These are phyloP conservation scores for Urechis unicinctus DNA, from an alignment of 2,888 invertebrate genomes.

Conservation along the genomic window DNA sequence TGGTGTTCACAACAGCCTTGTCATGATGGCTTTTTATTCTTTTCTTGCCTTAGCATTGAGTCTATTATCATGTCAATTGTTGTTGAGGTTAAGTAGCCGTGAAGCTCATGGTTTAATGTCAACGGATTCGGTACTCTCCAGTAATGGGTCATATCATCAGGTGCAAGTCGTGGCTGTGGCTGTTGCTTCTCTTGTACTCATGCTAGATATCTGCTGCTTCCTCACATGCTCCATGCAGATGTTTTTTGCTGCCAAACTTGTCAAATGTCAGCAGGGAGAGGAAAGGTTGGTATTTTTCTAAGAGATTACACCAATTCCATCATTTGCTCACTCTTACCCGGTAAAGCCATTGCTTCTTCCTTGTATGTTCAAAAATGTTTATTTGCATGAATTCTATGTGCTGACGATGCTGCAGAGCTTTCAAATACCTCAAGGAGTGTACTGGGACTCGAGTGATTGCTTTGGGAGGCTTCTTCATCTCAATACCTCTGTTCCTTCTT, in stretches of 20 bases:
- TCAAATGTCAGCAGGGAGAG: constrained; percentile 75
- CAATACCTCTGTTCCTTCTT: constrained; percentile 87
- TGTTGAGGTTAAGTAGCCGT: constrained; percentile 59
- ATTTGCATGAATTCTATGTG: background rate
- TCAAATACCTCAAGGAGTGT: constrained; percentile 86
- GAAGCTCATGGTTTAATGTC: constrained; percentile 45
- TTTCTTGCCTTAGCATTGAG: constrained; percentile 78
- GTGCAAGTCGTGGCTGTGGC: constrained; percentile 89
- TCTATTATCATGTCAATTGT: constrained; percentile 64
- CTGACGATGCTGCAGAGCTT: constrained; percentile 62
- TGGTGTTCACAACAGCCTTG: constrained; percentile 72
- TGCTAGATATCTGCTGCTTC: constrained; percentile 81
- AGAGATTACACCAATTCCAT: background rate
- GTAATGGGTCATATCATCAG: constrained; percentile 70
- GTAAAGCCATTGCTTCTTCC: background rate
- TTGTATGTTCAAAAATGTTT: background rate
- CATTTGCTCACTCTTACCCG: background rate
- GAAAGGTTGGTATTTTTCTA: constrained; percentile 55
- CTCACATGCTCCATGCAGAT: constrained; percentile 91
- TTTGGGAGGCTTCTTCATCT: constrained; percentile 87
- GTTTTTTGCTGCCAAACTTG: constrained; percentile 85
- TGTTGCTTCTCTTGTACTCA: constrained; percentile 78
- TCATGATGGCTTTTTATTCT: constrained; percentile 77
- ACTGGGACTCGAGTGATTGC: constrained; percentile 84
- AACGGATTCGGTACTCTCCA: constrained; percentile 8